phyloP scores from a whole-genome alignment of 2,113 vertebrate species.

The Phocoena phocoena region DNA sequence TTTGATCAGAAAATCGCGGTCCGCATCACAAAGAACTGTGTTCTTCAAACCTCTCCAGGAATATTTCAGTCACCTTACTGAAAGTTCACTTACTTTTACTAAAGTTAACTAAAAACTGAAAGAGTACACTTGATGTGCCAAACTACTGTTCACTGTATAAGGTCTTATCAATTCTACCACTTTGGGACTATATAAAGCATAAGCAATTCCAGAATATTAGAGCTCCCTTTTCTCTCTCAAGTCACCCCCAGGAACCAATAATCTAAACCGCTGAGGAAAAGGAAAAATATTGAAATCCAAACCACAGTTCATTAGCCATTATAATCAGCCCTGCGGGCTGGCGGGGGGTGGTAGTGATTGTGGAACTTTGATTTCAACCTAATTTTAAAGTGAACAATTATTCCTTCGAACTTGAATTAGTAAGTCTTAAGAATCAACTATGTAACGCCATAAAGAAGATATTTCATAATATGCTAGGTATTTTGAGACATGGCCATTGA shows the following conservation, averaged over 20 bases:
- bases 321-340: not conserved
- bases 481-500: not conserved
- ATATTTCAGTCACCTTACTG: not conserved
- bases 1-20: not conserved
- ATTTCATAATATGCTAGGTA: not conserved
- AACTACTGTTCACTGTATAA: not conserved
- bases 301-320: not conserved
- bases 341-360: not conserved
- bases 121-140: not conserved
- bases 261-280: not conserved
- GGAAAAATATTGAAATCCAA: not conserved
- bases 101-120: not conserved
- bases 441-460: not conserved
- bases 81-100: not conserved
- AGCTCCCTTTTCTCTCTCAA: not conserved
- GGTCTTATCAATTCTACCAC: not conserved
- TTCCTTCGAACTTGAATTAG: not conserved
- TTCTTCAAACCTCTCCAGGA: slow-evolving; percentile 19
- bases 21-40: not conserved
- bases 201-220: slow-evolving; percentile 9
- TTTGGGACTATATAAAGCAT: not conserved
- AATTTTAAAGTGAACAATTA: not conserved
- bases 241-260: slow-evolving; percentile 17
- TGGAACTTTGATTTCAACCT: not conserved
- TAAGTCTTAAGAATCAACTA: not conserved